Base-by-base conservation (phyloP, 2,888 invertebrate species). In the Ophion obscuratus region DNA sequence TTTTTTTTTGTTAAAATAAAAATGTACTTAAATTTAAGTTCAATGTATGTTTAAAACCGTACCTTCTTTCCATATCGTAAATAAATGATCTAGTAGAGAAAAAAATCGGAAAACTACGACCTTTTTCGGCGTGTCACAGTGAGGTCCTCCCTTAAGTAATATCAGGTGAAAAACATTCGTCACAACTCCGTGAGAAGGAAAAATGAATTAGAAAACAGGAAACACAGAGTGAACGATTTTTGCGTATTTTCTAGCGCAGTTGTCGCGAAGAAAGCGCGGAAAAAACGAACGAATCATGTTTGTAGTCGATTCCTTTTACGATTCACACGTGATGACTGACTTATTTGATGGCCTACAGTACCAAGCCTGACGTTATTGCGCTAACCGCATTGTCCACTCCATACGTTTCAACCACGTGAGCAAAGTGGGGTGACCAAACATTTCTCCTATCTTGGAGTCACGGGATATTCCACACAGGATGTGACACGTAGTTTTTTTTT, bases 221-320 rank as follows among this genome's bases (percentile, higher is more conserved):
- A 47, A 47, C 40, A 64, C 17, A 44, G 40, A 62, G 40, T n/a
- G 61, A 74, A 59, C 40, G 14, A 61, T 61, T 6, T 14, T 40
- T 40, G 36, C 40, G 40, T 20, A 31, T 59, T 61, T 40, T 31
- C 59, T 40, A 73, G 73, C 59, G 40, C 36, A 40, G 20, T 40
- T 40, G 24, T 24, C 59, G 40, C 14, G 36, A 73, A 73, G 10
- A 40, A 61, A 73, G 59, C 36, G 40, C n/a, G 4, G 24, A 77
- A 59, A 81, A 83, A 71, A 44, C 14, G 40, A 67, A 67, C 27
- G 57, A 74, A 74, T 81, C 53, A 80, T 66, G 84, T 61, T 76
- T 40, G 31, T 73, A 70, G 62, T 74, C 62, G 57, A 47, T 73
- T 61, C 73, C 59, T 36, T 76, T 81, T 64, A 74, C 76, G 81